Evolutionary conservation across 2,113 vertebrate genomes (phyloP).

Genomic region (Eretmochelys imbricata): DNA sequence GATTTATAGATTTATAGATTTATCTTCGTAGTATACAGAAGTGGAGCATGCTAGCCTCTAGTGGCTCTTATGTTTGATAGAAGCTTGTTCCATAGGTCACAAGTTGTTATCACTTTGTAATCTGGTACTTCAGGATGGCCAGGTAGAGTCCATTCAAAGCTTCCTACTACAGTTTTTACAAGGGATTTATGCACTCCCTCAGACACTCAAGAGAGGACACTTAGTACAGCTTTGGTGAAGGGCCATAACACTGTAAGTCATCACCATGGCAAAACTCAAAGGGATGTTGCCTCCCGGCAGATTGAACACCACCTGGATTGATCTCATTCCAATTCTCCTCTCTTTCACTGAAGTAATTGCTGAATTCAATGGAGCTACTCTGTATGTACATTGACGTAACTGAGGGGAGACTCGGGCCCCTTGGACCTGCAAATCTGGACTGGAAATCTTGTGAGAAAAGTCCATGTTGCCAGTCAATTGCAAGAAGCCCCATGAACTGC

Average conservation of each 20-base stretch:
- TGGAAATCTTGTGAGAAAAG: not conserved
- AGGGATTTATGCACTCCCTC: not conserved
- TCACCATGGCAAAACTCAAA: not conserved
- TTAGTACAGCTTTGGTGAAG: not conserved
- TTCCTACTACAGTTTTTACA: not conserved
- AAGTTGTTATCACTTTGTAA: not conserved
- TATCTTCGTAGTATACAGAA: not conserved
- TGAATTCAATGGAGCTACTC: constrained; percentile 3
- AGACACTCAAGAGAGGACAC: not conserved
- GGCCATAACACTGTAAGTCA: rapidly evolving
- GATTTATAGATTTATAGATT: not conserved
- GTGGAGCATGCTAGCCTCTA: not conserved
- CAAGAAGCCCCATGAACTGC: not conserved
- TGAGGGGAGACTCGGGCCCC: not conserved
- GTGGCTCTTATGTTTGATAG: not conserved
- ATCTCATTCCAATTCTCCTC: constrained; percentile 22
- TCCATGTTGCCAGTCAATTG: not conserved
- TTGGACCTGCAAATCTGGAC: not conserved
- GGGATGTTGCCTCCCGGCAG: not conserved
- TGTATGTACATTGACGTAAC: constrained; percentile 23
- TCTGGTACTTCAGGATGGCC: not conserved
- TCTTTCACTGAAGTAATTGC: not conserved
- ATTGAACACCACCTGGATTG: not conserved
- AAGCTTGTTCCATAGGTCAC: not conserved
- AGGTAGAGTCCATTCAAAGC: not conserved